Base-by-base conservation (phyloP, 2,797 vertebrate genomes). In the Micrastur ruficollis region DNA sequence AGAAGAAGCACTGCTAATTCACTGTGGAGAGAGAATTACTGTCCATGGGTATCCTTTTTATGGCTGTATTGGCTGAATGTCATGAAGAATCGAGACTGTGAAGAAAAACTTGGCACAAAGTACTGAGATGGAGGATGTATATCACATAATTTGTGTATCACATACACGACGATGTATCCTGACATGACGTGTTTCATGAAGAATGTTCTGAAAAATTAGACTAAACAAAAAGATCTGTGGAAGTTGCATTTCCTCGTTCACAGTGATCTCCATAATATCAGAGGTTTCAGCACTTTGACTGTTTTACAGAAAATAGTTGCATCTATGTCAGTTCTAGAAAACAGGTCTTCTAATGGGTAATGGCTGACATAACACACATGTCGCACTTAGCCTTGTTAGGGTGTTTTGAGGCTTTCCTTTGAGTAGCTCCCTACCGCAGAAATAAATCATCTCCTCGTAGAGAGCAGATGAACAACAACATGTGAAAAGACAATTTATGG, bases 371-470 rank as follows among this genome's bases (percentile, higher is more conserved):
- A 94, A 92, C 89, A 87, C 96, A 91, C 94, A 94, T 96, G 96
- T 97, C 81, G 91, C 92, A 93, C 90, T 96, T 93, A 92, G 91
- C 88, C 90, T 89, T 95, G 94, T 93, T 95, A 92, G 89, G 90
- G 87, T 89, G 92, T 97, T 96, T 94, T 96, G 96, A 96, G 95
- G 97, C 94, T 97, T 97, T 93, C 84, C 84, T 96, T 96, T 95
- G 93, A 95, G 96, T 94, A 94, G 94, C 68, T 95, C 61, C 32
- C 84, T 89, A 94, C 95, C 94, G 85, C 96, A 96, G 91, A 95
- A 94, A 92, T 95, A 96, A 97, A 97, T 97, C 90, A 92, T 93
- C 72, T 97, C 83, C 89, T 89, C 96, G 56, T 82, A 89, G 81
- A 71, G 79, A 85, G 90, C 74, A 78, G 84, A 92, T 65, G 93